phyloP scores from a whole-genome alignment of 2,888 invertebrate species.

The Schrankia costaestrigalis region DNA sequence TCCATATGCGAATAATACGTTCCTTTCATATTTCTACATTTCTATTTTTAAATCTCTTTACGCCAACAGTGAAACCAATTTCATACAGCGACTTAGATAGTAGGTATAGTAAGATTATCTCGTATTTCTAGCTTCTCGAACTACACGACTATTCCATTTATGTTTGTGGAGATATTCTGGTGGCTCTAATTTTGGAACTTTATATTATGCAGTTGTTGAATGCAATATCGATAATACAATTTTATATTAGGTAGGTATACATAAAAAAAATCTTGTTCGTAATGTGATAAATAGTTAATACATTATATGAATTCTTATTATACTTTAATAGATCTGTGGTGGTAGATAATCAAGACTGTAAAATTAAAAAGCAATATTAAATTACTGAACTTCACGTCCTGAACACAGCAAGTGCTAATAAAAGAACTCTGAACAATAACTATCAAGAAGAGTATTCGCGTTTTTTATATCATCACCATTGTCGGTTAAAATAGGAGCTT shows the following conservation, averaged over 20 bases:
- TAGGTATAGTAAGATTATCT: constrained; percentile 49
- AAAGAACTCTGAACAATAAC: constrained; percentile 24
- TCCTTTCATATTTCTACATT: constrained; percentile 20
- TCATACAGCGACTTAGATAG: constrained; percentile 41
- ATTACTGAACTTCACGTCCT: too few species aligned
- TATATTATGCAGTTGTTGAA: constrained; percentile 40
- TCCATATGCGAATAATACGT: constrained; percentile 6
- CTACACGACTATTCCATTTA: constrained; percentile 74
- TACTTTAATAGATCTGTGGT: too few species aligned
- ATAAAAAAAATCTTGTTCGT: too few species aligned
- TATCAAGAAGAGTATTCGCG: constrained; percentile 41
- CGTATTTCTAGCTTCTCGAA: constrained; percentile 53
- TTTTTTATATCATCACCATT: constrained; percentile 50
- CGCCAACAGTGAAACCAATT: constrained; percentile 35
- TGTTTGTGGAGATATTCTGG: constrained; percentile 48
- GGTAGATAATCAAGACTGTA: too few species aligned
- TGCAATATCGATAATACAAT: constrained; percentile 12
- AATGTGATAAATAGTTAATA: too few species aligned
- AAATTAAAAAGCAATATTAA: too few species aligned
- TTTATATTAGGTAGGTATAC: constrained; percentile 21
- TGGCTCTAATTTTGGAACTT: constrained; percentile 53
- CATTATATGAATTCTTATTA: too few species aligned
- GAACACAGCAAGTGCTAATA: too few species aligned
- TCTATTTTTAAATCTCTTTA: constrained; percentile 37
- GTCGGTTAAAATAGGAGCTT: constrained; percentile 40